These are phyloP conservation scores for Apaloderma vittatum DNA, from an alignment of 2,113 vertebrate species.

Conservation along the genomic window DNA sequence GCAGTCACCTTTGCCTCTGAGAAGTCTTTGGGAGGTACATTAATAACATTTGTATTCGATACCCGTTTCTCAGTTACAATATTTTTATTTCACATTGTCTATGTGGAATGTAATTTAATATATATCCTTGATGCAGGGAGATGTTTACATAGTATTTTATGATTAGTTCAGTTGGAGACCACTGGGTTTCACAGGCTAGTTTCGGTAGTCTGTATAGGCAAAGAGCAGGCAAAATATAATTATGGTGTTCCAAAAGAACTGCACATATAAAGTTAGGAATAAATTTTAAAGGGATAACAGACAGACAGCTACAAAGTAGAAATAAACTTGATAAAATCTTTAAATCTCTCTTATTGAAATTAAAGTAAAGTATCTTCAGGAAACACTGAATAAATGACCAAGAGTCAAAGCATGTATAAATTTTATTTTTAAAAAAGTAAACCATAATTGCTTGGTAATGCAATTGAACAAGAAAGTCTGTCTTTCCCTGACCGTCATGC, in stretches of 20 bases:
- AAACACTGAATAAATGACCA: conserved; percentile 1
- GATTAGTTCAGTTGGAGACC: conserved; percentile 71
- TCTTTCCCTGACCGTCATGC: not conserved
- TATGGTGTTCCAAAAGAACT: not conserved
- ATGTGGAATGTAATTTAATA: conserved; percentile 80
- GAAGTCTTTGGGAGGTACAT: conserved; percentile 84
- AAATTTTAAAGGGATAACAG: conserved; percentile 53
- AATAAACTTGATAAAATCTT: conserved; percentile 19
- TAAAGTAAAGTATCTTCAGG: conserved; percentile 42
- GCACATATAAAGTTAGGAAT: not conserved
- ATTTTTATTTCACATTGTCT: conserved; percentile 81
- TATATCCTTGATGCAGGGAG: conserved; percentile 54
- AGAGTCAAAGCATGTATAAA: not conserved
- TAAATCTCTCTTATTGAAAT: conserved; percentile 15
- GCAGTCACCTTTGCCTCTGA: conserved; percentile 83
- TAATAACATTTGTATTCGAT: conserved; percentile 82
- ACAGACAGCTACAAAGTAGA: conserved; percentile 13
- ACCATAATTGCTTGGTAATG: not conserved
- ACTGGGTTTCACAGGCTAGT: conserved; percentile 58
- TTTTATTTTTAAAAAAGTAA: not conserved
- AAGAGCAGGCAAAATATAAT: not conserved
- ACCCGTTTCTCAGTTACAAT: conserved; percentile 75
- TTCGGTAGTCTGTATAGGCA: conserved; percentile 24
- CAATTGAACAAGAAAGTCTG: not conserved
- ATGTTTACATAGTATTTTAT: conserved; percentile 80